Evolutionary conservation across 2,797 vertebrate genomes (phyloP), one percentile per base, ranked within the genome.

Genomic region (Hypotaenidia okinawae): DNA sequence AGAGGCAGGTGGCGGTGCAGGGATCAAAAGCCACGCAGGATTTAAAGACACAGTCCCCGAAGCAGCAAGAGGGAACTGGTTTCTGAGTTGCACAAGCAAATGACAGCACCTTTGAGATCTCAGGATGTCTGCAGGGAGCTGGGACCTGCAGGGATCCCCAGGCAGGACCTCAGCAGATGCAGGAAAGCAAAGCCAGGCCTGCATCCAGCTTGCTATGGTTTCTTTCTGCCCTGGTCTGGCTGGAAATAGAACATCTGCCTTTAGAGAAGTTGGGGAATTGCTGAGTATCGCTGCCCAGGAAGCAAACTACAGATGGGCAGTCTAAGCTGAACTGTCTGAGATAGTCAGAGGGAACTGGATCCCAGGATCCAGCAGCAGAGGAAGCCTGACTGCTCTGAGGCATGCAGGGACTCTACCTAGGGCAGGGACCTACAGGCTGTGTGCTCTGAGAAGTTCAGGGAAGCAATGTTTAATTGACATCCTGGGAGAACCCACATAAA

Each of bases 11-110:
- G 92, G 92, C 70, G 5, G 16, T 45, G 43, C 43, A 85, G 91
- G 25, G 89, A 94, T 90, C 94, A 95, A 96, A 96, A 96, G 95
- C 70, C 80, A 87, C 59, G 80, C 67, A 94, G 52, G 79, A 91
- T 86, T 96, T 96, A 91, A 96, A 95, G 89, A 47, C 77, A 84
- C 83, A 86, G 74, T 91, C 74, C 85, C 52, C 11, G 0, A 47
- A 82, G 87, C 67, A 73, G 78, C 82, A 75, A 90, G 89, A 87
- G 59, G 82, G 91, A 95, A 96, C 93, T 82, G 80, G 89, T 96
- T 93, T 72, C 43, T 57, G 80, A 82, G 87, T 87, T 72, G 39
- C 83, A 93, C 87, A 93, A 92, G 62, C 77, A 78, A 84, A 84
- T 94, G 52, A 79, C 80, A 76, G 43, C 91, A 78, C 47, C 58